Evolutionary conservation across 2,113 vertebrate genomes (phyloP).

Genomic region (Prunella himalayana): DNA sequence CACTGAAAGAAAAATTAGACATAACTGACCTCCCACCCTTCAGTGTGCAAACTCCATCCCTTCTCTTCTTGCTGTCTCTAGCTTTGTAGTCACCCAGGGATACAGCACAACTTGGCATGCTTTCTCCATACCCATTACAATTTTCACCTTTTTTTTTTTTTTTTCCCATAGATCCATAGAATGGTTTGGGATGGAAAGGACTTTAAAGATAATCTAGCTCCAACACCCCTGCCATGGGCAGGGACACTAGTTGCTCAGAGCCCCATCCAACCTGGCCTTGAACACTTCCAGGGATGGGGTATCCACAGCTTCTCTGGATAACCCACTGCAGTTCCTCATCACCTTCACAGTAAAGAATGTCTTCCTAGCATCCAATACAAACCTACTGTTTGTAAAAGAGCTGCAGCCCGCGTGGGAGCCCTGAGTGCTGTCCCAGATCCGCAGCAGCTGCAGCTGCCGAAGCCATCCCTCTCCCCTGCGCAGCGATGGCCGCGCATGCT

Average conservation of each 20-base stretch:
- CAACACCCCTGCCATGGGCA: neutral
- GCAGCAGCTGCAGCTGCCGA: neutral
- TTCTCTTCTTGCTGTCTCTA: neutral
- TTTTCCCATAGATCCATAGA: neutral
- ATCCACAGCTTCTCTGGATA: neutral
- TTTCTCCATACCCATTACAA: neutral
- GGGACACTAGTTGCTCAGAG: neutral
- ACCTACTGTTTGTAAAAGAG: neutral
- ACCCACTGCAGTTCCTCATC: neutral
- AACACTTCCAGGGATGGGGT: neutral
- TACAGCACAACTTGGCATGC: neutral
- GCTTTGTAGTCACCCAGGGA: neutral
- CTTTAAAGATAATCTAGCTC: neutral
- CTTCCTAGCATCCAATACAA: neutral
- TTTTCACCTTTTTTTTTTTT: rapidly evolving
- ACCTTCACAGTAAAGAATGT: neutral
- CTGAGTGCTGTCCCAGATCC: rapidly evolving
- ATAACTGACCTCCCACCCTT: neutral
- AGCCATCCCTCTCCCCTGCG: rapidly evolving
- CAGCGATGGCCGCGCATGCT: too few relatives aligned
- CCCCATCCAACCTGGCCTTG: neutral
- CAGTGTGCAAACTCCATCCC: neutral
- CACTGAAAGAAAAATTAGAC: neutral
- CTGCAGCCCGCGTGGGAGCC: rapidly evolving
- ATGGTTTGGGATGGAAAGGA: neutral